Base-by-base conservation (phyloP, 2,797 vertebrate species). In the Furcifer pardalis region DNA sequence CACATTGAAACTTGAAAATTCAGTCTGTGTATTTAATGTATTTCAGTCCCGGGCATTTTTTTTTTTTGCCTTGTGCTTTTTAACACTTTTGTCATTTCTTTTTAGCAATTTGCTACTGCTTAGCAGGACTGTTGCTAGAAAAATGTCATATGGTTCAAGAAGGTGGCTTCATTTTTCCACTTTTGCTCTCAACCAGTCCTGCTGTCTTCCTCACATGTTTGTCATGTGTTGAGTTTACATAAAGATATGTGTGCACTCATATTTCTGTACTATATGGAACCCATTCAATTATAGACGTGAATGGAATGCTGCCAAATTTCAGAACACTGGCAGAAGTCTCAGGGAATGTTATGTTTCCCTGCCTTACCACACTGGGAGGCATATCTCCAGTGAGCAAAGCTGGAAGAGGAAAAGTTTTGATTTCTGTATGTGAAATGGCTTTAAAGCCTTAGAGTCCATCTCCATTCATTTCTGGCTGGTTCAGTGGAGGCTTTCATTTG, bases 131-230 rank as follows among this genome's bases (percentile, higher is more conserved):
- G 32, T 44, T 69, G 30, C 73, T 77, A 60, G 79, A 63, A 68
- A 81, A 81, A 66, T 56, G 5, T 56, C 30, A 71, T 71, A n/a
- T n/a, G 32, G 42, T 78, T 84, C 66, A 46, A 60, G 52, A 68
- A 35, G n/a, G 46, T 56, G 49, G 46, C 27, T 37, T 63, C 37
- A 75, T 71, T 27, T 52, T 86, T 81, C 73, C 40, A 69, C 40
- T 62, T 69, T 66, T 56, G n/a, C 19, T 49, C 30, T 27, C 35
- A 83, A 73, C 69, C 79, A 49, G 37, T 25, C 86, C 42, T 75
- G 21, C 71, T 90, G 77, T 62, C 77, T 86, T 79, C 69, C 82
- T 69, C 78, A 0, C 0, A 84, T 40, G 69, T 49, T 84, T 77
- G 66, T 72, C 78, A 13, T 42, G 59, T 1, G 0, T 23, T 0